phyloP scores from a whole-genome alignment of 2,888 invertebrate genomes.

The Drosophila tanythrix region DNA sequence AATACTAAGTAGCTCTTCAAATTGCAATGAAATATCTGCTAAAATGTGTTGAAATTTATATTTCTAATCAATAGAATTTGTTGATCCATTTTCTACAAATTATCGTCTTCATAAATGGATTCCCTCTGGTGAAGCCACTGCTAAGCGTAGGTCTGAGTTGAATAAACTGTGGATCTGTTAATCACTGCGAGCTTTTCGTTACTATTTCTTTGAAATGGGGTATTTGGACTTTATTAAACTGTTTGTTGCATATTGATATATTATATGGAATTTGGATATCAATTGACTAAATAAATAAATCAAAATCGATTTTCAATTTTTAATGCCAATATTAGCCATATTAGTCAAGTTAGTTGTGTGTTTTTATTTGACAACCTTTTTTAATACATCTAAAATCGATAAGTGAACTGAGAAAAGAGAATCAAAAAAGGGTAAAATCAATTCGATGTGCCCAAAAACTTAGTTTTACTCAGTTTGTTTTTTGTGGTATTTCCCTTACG shows the following conservation, averaged over 20 bases:
- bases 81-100: neutral
- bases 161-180: conserved; percentile 57
- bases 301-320: neutral
- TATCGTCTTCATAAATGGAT: neutral
- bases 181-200: neutral
- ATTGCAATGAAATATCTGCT: neutral
- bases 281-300: neutral
- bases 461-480: conserved; percentile 8
- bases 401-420: neutral
- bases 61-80: neutral
- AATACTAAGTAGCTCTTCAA: neutral
- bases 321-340: neutral
- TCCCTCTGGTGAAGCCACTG: conserved; percentile 7
- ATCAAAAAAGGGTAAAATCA: conserved; percentile 16
- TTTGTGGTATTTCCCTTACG: conserved; percentile 4
- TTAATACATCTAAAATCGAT: neutral
- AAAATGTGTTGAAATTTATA: neutral
- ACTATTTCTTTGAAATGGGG: neutral
- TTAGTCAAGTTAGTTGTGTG: neutral
- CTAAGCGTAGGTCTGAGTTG: conserved; percentile 47
- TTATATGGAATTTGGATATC: neutral
- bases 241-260: neutral
- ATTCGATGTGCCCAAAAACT: neutral
- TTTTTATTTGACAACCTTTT: neutral
- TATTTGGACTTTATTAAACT: neutral